These are phyloP conservation scores for Bacillus rossius DNA, from an alignment of 1,140 invertebrate genomes.

Conservation along the genomic window DNA sequence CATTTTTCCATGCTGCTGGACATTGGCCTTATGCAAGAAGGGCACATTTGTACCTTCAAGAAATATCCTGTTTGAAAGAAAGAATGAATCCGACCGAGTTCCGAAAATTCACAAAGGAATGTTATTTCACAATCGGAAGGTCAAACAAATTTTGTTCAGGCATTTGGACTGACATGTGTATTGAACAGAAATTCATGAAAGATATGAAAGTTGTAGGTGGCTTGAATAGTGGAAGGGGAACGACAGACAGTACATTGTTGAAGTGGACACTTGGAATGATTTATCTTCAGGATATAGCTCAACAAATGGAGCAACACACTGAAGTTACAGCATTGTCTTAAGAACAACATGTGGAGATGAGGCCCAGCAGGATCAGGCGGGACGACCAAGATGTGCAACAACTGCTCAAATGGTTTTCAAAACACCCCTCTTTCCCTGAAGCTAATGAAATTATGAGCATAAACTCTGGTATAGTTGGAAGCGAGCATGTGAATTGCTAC, in stretches of 20 bases:
- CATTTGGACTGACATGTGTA: constrained; percentile 39
- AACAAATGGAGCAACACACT: background rate
- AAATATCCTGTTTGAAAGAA: constrained; percentile 35
- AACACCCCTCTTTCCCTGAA: no score
- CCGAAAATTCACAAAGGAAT: constrained; percentile 33
- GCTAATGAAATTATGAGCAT: no score
- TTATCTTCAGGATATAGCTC: no score
- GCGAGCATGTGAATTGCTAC: no score
- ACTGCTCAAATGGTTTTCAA: no score
- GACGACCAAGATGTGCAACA: background rate
- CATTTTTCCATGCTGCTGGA: constrained; percentile 41
- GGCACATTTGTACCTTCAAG: constrained; percentile 40
- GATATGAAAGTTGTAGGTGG: constrained; percentile 40
- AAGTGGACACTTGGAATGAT: no score
- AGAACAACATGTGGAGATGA: constrained; percentile 1
- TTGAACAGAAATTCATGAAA: constrained; percentile 38
- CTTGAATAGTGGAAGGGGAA: constrained; percentile 32
- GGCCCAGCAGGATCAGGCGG: background rate
- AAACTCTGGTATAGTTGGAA: no score
- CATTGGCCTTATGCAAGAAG: constrained; percentile 44
- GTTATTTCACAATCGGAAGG: constrained; percentile 37
- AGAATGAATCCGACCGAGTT: constrained; percentile 33
- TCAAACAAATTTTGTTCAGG: constrained; percentile 42
- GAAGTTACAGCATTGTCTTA: background rate
- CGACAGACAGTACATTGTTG: background rate